Evolutionary conservation across 2,113 vertebrate species (phyloP).

Genomic region (Callopanchax toddi): DNA sequence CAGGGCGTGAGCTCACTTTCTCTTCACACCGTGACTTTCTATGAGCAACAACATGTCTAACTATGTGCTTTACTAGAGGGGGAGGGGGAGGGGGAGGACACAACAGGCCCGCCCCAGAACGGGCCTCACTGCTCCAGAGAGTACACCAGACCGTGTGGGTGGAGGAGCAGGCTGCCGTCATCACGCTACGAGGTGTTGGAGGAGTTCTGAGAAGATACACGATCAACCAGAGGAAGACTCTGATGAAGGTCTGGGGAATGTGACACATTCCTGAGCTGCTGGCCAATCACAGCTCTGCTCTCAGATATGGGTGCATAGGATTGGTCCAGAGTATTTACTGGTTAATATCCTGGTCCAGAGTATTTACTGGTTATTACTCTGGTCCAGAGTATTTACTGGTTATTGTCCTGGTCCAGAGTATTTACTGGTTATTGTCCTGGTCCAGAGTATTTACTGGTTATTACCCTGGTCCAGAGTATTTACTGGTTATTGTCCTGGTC

Average conservation of each 20-base stretch:
- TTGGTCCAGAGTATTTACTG: too few species aligned
- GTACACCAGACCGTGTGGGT: slow-evolving; percentile 73
- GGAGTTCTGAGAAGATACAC: slow-evolving; percentile 73
- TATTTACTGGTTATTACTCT: too few species aligned
- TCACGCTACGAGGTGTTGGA: slow-evolving; percentile 60
- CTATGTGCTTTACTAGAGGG: slow-evolving; percentile 55
- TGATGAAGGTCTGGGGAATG: slow-evolving; percentile 60
- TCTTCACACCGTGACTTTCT: slow-evolving; percentile 39
- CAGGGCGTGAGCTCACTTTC: slow-evolving; percentile 72
- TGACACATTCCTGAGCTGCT: slow-evolving; percentile 62
- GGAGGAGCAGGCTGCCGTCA: slow-evolving; percentile 63
- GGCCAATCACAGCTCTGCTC: too few species aligned
- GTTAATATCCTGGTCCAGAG: too few species aligned
- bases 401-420: too few species aligned
- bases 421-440: too few species aligned
- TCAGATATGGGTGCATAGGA: too few species aligned
- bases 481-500: too few species aligned
- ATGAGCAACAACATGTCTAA: slow-evolving; percentile 51
- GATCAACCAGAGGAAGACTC: slow-evolving; percentile 55
- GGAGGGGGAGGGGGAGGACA: background rate
- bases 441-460: too few species aligned
- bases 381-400: too few species aligned
- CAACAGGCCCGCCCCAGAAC: slow-evolving; percentile 24
- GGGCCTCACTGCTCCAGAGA: slow-evolving; percentile 45
- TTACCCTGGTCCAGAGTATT: too few species aligned